phyloP scores from a whole-genome alignment of 2,113 vertebrate genomes.

The Heterocephalus glaber region DNA sequence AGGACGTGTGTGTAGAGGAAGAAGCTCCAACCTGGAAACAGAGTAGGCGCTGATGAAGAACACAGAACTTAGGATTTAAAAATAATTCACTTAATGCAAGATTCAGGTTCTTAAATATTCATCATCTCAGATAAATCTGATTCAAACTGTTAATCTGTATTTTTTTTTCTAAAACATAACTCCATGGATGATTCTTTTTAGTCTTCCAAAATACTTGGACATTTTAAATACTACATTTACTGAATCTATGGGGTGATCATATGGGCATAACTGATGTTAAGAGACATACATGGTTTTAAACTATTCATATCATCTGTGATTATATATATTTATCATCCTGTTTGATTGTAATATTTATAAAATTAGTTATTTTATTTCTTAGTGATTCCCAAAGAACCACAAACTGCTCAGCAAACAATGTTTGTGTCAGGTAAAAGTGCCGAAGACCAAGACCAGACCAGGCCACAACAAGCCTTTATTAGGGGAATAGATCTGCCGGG shows the following conservation, averaged over 20 bases:
- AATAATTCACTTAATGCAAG: background rate
- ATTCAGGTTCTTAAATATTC: background rate
- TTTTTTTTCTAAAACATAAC: background rate
- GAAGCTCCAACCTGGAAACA: background rate
- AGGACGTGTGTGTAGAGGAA: background rate
- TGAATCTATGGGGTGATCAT: background rate
- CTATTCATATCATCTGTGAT: background rate
- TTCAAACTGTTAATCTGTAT: background rate
- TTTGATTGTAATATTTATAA: slow-evolving; percentile 13
- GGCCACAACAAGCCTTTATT: too few species aligned
- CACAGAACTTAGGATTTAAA: background rate
- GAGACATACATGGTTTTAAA: background rate
- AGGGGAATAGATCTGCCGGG: too few species aligned
- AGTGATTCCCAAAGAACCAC: slow-evolving; percentile 25
- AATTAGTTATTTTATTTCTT: background rate
- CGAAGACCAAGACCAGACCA: too few species aligned
- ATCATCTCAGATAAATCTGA: background rate
- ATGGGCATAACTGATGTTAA: background rate
- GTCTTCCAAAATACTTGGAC: slow-evolving; percentile 9
- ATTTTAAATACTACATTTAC: slow-evolving; percentile 18
- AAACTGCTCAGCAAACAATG: background rate
- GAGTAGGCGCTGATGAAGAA: background rate
- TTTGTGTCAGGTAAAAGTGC: too few species aligned
- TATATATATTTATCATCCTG: background rate
- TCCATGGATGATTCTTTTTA: background rate